A percentile compares a stretch with the other conserved stretches of the same genome.
Evolutionary conservation across 1,140 invertebrate genomes (phyloP).

Genomic region (Cydia strobilella): DNA sequence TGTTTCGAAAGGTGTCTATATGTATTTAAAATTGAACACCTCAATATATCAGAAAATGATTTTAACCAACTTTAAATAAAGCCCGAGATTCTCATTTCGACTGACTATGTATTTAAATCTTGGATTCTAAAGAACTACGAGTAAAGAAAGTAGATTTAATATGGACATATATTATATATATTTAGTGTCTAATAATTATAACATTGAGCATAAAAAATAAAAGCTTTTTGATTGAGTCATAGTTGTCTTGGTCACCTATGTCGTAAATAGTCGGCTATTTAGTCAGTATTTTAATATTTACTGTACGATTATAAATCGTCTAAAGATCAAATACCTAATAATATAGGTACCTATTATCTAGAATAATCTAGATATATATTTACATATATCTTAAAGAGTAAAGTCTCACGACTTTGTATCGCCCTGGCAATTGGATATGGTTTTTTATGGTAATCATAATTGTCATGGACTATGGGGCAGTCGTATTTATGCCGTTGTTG

Average conservation of each 20-base stretch:
- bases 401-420: constrained; percentile 20
- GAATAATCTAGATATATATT: background rate
- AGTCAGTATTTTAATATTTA: background rate
- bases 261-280: background rate
- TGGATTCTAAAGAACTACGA: no score
- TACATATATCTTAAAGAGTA: background rate
- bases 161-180: no score
- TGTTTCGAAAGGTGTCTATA: constrained; percentile 40
- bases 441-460: constrained; percentile 70
- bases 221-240: no score
- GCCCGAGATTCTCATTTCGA: background rate
- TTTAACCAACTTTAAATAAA: background rate
- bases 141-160: no score
- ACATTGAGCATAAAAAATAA: no score
- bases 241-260: no score
- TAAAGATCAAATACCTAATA: constrained; percentile 8
- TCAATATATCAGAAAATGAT: background rate
- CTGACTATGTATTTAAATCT: no score
- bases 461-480: constrained; percentile 59
- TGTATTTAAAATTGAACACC: constrained; percentile 10
- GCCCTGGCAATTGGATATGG: constrained; percentile 49
- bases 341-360: background rate
- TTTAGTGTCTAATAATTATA: no score
- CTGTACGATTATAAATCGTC: background rate
- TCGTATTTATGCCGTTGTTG: constrained; percentile 55